Base-by-base conservation (phyloP, 2,888 invertebrate species). In the Brassicogethes aeneus region DNA sequence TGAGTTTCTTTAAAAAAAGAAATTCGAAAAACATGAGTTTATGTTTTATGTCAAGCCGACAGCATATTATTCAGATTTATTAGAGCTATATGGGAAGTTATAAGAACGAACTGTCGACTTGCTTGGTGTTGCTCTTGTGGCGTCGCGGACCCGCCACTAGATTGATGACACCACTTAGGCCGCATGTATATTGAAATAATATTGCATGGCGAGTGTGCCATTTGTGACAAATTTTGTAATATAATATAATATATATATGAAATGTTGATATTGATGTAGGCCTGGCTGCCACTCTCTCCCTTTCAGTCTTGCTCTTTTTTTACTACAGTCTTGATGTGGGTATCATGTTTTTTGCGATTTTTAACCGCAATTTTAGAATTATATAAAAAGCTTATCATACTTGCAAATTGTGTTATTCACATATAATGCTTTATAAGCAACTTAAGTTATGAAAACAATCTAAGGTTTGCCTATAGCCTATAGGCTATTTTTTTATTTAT, bases 21-120 rank as follows among this genome's bases (percentile, higher is more conserved):
- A 23, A 23, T 23, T 7, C 10, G 23, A 7, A 23, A 5, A 23
- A 10, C 23, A 23, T 23, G 23, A 5, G 23, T 7, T 23, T 5
- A 23, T 23, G 23, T 10, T 23, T 23, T 23, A 23, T 10, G 23
- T 23, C 23, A 5, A 5, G 23, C 5, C 23, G 23, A 23, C 23
- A 55, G 56, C 54, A 59, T 62, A 63, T 63, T 64, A 64, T 64
- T 64, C 60, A 65, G 62, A 65, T 65, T 65, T 64, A 64, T 64
- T 62, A 60, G 56, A 52, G 54, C 56, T 57, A 59, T 59, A 60
- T 58, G 57, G 59, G 61, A 62, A 60, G 63, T 58, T 61, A 63
- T 64, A 64, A 61, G 59, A 59, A 58, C 56, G 59, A 59, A 58
- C 56, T 56, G 59, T 53, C 55, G 55, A 13, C 13, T 13, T 5